A percentile compares a stretch with the other conserved stretches of the same genome.
phyloP scores from a whole-genome alignment of 2,797 vertebrate species.

The Xerus rutilus region DNA sequence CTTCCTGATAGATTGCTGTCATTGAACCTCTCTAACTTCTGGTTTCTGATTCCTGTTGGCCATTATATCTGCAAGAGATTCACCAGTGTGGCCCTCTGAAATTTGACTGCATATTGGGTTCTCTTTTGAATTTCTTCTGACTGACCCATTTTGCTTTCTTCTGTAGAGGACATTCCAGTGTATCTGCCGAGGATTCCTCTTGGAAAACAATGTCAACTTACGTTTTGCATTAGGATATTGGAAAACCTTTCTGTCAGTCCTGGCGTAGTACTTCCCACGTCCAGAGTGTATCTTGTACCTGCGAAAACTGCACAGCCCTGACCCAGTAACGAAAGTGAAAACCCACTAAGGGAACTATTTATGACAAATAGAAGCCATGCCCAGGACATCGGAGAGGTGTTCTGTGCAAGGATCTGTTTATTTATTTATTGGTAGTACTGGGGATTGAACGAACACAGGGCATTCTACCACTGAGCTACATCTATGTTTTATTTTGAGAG shows the following conservation, averaged over 20 bases:
- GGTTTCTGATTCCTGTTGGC: slow-evolving; percentile 99
- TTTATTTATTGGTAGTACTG: too few species aligned
- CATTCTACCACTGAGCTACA: too few species aligned
- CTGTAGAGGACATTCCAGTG: slow-evolving; percentile 99
- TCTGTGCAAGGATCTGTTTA: too few species aligned
- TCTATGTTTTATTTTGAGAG: too few species aligned
- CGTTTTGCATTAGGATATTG: slow-evolving; percentile 99
- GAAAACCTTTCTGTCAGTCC: slow-evolving; percentile 92
- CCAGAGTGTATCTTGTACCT: too few species aligned
- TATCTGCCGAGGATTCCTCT: slow-evolving; percentile 99
- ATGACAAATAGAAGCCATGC: too few species aligned
- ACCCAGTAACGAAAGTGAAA: too few species aligned
- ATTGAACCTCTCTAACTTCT: slow-evolving; percentile 98
- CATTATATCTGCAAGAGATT: slow-evolving; percentile 98
- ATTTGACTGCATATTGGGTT: slow-evolving; percentile 96
- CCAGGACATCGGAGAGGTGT: too few species aligned
- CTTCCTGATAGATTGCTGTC: slow-evolving; percentile 99
- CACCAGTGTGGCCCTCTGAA: slow-evolving; percentile 99
- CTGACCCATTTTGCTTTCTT: slow-evolving; percentile 99
- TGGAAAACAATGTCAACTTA: slow-evolving; percentile 98
- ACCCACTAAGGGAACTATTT: too few species aligned
- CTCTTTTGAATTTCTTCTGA: slow-evolving; percentile 98
- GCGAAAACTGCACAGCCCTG: too few species aligned
- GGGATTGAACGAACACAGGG: too few species aligned
- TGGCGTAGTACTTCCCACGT: too few species aligned